Percentiles rank a stretch among this genome's conserved stretches.
Evolutionary conservation across 2,888 invertebrate genomes (phyloP).

Genomic region (Lutraria lutraria): DNA sequence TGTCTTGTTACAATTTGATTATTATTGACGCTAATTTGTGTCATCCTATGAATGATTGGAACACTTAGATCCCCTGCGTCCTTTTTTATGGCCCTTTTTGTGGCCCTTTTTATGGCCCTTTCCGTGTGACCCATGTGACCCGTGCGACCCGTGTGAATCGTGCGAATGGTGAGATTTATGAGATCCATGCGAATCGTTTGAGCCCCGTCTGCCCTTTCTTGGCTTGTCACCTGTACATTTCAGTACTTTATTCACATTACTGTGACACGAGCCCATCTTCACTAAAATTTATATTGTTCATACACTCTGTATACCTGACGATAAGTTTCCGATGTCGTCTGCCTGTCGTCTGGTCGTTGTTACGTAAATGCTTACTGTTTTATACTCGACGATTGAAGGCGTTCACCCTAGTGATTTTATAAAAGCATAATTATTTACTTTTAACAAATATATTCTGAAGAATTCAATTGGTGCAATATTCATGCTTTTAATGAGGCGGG

Average conservation of each 20-base stretch:
- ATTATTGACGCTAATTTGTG: neutral
- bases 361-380: neutral
- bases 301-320: neutral
- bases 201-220: constrained; percentile 31
- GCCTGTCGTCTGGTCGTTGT: neutral
- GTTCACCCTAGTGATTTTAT: constrained; percentile 13
- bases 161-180: no score
- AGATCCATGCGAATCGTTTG: constrained; percentile 34
- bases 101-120: constrained; percentile 19
- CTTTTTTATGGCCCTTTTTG: no score
- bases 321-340: neutral
- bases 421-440: neutral
- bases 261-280: constrained; percentile 36
- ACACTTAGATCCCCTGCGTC: constrained; percentile 39
- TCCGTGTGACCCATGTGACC: constrained; percentile 22
- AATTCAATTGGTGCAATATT: neutral
- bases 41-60: constrained; percentile 24
- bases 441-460: neutral
- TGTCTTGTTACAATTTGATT: neutral
- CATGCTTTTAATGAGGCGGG: neutral
- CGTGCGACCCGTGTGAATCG: constrained; percentile 40
- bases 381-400: neutral
- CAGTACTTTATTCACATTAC: constrained; percentile 28
- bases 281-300: neutral
- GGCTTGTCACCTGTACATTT: constrained; percentile 45